Evolutionary conservation across 2,797 vertebrate species (phyloP).

Genomic region (Neosilurus hyrtlii): DNA sequence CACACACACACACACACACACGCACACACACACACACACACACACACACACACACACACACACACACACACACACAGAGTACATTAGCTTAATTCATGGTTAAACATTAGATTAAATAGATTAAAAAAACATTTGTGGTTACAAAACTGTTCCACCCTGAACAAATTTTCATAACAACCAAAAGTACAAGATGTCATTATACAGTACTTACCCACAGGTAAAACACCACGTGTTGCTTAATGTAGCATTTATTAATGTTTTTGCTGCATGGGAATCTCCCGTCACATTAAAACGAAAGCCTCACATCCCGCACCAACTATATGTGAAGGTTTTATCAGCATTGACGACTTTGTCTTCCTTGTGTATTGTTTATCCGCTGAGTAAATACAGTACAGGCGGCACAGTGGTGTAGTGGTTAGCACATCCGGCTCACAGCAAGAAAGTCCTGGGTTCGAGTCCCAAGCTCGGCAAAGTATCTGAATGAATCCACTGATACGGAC

Average conservation of each 20-base stretch:
- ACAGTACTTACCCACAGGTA: background rate
- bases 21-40: constrained; percentile 5
- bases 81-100: background rate
- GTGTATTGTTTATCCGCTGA: too few relatives aligned
- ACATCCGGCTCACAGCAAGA: too few relatives aligned
- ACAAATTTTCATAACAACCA: background rate
- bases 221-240: background rate
- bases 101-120: background rate
- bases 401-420: too few relatives aligned
- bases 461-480: too few relatives aligned
- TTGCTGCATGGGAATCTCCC: background rate
- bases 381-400: too few relatives aligned
- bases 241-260: background rate
- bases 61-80: background rate
- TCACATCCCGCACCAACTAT: background rate
- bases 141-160: background rate
- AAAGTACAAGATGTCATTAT: background rate
- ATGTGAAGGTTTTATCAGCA: background rate
- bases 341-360: background rate
- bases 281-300: background rate
- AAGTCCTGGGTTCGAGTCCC: too few relatives aligned
- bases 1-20: constrained; percentile 10
- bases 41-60: background rate
- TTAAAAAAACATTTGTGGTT: background rate
- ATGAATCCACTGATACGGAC: too few relatives aligned